Percentiles rank a stretch among this genome's conserved stretches.
phyloP scores from a whole-genome alignment of 2,888 invertebrate species.

The Stegana nigrithorax region DNA sequence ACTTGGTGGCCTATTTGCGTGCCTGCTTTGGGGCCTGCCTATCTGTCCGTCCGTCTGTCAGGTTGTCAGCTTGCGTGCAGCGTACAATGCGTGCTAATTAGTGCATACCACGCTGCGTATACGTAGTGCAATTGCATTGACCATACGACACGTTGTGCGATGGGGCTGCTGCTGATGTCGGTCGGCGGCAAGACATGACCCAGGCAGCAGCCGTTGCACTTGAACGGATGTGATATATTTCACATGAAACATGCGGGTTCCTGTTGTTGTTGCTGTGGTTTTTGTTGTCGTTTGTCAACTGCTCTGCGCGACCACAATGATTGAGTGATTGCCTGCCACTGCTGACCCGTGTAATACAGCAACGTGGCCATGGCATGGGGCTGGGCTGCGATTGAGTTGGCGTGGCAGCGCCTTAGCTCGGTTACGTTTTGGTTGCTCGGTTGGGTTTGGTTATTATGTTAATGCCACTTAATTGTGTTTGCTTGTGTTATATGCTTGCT shows the following conservation, averaged over 20 bases:
- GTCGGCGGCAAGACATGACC: no score
- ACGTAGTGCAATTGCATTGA: background rate
- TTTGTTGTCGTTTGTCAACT: no score
- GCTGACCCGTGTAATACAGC: background rate
- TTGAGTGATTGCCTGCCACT: background rate
- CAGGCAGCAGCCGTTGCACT: background rate
- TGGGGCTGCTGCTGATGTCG: no score
- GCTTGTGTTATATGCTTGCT: background rate
- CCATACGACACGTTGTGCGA: background rate
- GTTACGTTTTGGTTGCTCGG: constrained; percentile 7
- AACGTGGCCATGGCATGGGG: no score
- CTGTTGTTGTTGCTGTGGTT: background rate
- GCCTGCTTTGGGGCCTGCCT: background rate
- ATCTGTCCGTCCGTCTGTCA: background rate
- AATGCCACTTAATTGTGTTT: constrained; percentile 50
- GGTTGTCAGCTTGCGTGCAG: background rate
- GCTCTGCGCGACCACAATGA: no score
- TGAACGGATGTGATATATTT: background rate
- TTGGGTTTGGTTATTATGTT: constrained; percentile 43
- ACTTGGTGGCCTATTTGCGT: background rate
- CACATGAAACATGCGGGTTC: background rate
- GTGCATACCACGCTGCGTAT: background rate
- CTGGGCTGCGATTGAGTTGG: no score
- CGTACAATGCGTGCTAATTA: background rate
- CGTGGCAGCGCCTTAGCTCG: background rate